These are phyloP conservation scores for Bufotes viridis DNA, from an alignment of 2,797 vertebrate species.

Conservation along the genomic window DNA sequence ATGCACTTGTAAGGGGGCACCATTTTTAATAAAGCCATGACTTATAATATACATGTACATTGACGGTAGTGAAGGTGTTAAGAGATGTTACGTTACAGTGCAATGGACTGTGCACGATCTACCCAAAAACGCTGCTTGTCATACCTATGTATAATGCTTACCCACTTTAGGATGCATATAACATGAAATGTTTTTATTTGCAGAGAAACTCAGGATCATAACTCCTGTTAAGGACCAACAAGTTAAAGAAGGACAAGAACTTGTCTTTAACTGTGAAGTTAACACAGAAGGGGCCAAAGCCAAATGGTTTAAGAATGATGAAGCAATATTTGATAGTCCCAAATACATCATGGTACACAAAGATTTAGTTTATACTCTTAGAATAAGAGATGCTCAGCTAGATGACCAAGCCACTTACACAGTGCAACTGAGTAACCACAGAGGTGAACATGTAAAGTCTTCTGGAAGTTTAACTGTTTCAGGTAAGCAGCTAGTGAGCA, in stretches of 20 bases:
- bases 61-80: no score
- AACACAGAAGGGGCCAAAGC: conserved; percentile 96
- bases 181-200: conserved; percentile 60
- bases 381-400: conserved; percentile 85
- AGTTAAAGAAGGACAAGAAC: conserved; percentile 87
- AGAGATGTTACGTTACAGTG: no score
- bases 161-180: no score
- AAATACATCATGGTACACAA: conserved; percentile 94
- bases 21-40: no score
- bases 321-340: conserved; percentile 92
- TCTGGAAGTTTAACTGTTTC: conserved; percentile 83
- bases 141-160: no score
- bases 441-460: conserved; percentile 89
- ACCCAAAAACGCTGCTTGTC: no score
- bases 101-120: no score
- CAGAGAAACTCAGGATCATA: conserved; percentile 93
- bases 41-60: no score
- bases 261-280: conserved; percentile 94
- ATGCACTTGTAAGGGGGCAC: no score
- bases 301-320: conserved; percentile 93
- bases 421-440: conserved; percentile 85
- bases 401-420: conserved; percentile 86
- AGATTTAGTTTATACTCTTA: conserved; percentile 90
- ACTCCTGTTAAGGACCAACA: conserved; percentile 91
- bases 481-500: conserved; percentile 76